Base-by-base conservation (phyloP, 2,113 vertebrate species). In the Microcebus ravelobensis region DNA sequence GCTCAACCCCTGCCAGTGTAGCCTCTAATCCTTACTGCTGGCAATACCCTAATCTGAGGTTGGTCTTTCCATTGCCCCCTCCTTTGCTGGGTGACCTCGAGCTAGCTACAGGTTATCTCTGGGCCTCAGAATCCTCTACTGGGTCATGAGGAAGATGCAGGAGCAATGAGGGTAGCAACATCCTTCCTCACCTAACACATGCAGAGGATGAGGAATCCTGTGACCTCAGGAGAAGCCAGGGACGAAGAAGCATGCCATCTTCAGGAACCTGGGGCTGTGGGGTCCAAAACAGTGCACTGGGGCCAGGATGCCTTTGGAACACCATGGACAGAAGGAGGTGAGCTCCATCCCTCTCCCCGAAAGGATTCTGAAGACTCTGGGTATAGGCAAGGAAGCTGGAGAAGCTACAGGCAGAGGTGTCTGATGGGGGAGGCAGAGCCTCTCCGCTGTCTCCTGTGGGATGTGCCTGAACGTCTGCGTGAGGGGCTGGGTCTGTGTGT, bases 401-500 rank as follows among this genome's bases (percentile, higher is more conserved):
- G 83, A 95, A n/a, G 12, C 12, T 12, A 21, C 39, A 87, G 67
- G 57, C 48, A 77, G 74, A 82, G 55, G 34, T 57, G 68, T 80
- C 86, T 79, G 29, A 12, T 31, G 77, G 39, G 52, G 31, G 70
- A 96, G 39, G 90, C 73, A 79, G 45, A 91, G 39, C 36, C 10
- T 79, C 63, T 96, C 55, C 7, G 1, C 34, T n/a, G 45, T 65
- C 83, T 94, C 61, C 93, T 50, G 50, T 83, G 57, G 29, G 57
- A 65, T 42, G 21, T 71, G 91, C 82, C 91, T 76, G 86, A 45
- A 86, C 83, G n/a, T 95, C 92, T 96, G 77, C 6, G 3, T 31
- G 83, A 91, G 73, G 76, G 31, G 68, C 73, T 77, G 92, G 52
- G 59, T 86, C 85, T 76, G 80, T 94, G 55, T 88, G 95, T 88